phyloP scores from a whole-genome alignment of 2,888 invertebrate genomes.

The Pasiphila rectangulata region DNA sequence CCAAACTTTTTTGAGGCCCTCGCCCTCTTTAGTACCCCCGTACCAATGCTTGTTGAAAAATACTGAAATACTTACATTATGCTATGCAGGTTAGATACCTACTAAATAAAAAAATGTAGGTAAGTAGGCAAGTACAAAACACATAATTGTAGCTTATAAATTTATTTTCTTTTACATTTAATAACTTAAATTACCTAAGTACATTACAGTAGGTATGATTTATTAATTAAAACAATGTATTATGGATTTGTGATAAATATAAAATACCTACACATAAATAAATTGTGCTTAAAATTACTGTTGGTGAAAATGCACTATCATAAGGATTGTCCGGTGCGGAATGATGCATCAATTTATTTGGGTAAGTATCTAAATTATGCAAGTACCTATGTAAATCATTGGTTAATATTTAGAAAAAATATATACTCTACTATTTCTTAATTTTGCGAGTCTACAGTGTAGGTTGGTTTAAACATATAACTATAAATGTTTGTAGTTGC shows the following conservation, averaged over 20 bases:
- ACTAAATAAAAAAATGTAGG: constrained; percentile 7
- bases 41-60: no score
- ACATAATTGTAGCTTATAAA: constrained; percentile 60
- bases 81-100: no score
- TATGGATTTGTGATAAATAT: constrained; percentile 63
- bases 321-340: constrained; percentile 56
- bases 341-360: constrained; percentile 10
- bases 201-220: constrained; percentile 61
- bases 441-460: not conserved
- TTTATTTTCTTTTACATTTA: constrained; percentile 69
- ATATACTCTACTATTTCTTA: no score
- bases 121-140: no score
- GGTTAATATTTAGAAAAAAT: not conserved
- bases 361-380: not conserved
- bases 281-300: constrained; percentile 75
- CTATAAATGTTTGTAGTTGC: not conserved
- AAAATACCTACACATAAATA: constrained; percentile 61
- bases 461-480: not conserved
- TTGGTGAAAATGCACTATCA: constrained; percentile 74
- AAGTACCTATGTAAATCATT: not conserved
- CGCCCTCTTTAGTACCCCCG: no score
- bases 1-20: no score
- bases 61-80: no score
- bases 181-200: constrained; percentile 63
- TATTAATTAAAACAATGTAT: constrained; percentile 74